Evolutionary conservation across 2,888 invertebrate genomes (phyloP).

Genomic region (Erebia epiphron): DNA sequence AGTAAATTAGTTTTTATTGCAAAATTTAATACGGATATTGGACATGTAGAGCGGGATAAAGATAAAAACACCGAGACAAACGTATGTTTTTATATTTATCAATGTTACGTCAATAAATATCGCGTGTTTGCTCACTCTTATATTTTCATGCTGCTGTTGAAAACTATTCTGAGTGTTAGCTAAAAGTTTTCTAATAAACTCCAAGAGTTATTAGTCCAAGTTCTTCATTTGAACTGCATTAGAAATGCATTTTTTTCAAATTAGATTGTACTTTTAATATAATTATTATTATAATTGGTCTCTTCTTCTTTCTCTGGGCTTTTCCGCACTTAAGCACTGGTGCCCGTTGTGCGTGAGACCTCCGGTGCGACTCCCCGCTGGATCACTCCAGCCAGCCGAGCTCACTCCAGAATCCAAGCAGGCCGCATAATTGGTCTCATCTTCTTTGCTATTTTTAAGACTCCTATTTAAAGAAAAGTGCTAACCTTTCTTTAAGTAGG

Average conservation of each 20-base stretch:
- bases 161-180: background rate
- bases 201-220: background rate
- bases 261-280: background rate
- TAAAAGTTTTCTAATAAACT: background rate
- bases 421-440: too few relatives aligned
- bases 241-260: background rate
- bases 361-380: too few relatives aligned
- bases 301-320: too few relatives aligned
- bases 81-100: constrained; percentile 19
- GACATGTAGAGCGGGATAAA: constrained; percentile 20
- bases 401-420: too few relatives aligned
- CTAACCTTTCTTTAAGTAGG: background rate
- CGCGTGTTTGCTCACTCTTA: background rate
- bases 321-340: too few relatives aligned
- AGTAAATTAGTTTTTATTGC: constrained; percentile 25
- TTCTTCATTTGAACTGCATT: background rate
- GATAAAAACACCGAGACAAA: constrained; percentile 12
- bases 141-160: background rate
- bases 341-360: too few relatives aligned
- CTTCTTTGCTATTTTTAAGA: background rate
- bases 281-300: too few relatives aligned
- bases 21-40: constrained; percentile 19
- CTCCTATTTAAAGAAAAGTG: too few relatives aligned
- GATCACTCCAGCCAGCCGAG: too few relatives aligned
- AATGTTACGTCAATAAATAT: constrained; percentile 1